Conservation (phyloP, 2,888 invertebrate species). For the Lampropteryx suffumata region DNA sequence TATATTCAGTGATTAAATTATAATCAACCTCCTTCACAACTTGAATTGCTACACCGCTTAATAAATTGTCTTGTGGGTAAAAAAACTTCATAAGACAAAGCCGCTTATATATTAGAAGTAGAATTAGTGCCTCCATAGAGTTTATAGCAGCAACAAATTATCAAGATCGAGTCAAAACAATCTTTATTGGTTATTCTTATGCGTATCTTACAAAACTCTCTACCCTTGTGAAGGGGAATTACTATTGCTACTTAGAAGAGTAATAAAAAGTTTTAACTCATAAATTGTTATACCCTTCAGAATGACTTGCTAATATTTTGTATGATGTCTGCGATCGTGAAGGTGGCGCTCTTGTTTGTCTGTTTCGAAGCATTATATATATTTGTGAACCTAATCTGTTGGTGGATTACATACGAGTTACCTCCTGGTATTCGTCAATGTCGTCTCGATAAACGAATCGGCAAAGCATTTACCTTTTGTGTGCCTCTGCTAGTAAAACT, state of each 20-base stretch:
- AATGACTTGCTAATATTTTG: constrained; percentile 35
- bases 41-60: constrained; percentile 44
- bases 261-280: constrained; percentile 47
- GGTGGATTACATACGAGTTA: constrained; percentile 18
- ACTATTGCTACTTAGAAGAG: constrained; percentile 39
- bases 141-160: constrained; percentile 51
- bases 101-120: constrained; percentile 43
- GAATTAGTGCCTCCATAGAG: constrained; percentile 47
- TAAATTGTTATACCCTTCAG: constrained; percentile 44
- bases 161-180: constrained; percentile 41
- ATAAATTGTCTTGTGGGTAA: constrained; percentile 45
- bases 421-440: constrained; percentile 56
- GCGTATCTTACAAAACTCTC: constrained; percentile 33
- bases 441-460: constrained; percentile 62
- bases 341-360: constrained; percentile 15
- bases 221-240: constrained; percentile 34
- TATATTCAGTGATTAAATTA: constrained; percentile 42
- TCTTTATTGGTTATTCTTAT: constrained; percentile 42
- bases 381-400: constrained; percentile 7
- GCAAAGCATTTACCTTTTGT: constrained; percentile 63
- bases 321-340: constrained; percentile 30
- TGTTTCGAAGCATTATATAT: constrained; percentile 9
- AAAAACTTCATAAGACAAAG: constrained; percentile 42
- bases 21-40: constrained; percentile 38
- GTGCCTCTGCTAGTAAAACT: constrained; percentile 60